Evolutionary conservation across 2,888 invertebrate genomes (phyloP).

Genomic region (Tineola bisselliella): DNA sequence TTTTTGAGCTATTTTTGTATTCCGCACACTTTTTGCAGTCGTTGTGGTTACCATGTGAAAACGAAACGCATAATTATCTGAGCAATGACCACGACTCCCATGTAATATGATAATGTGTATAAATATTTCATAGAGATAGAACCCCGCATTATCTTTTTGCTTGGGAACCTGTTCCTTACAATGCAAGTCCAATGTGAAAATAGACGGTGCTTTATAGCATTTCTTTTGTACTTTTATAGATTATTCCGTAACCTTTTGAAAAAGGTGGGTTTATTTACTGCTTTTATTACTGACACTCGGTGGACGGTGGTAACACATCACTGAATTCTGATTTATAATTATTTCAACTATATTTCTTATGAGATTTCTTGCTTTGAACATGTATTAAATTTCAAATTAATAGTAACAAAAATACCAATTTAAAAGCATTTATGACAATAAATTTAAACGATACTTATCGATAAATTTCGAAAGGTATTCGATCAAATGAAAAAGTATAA

Average conservation of each 20-base stretch:
- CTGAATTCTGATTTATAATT: background rate
- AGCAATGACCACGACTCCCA: conserved; percentile 59
- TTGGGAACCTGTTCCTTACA: conserved; percentile 48
- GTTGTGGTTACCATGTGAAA: conserved; percentile 50
- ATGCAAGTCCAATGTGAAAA: conserved; percentile 42
- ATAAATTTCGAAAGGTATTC: too few species aligned
- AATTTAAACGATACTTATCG: too few species aligned
- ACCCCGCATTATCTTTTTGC: conserved; percentile 56
- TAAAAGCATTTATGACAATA: too few species aligned
- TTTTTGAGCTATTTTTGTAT: conserved; percentile 19
- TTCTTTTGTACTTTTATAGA: conserved; percentile 13
- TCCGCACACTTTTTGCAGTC: conserved; percentile 17
- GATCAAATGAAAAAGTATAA: too few species aligned
- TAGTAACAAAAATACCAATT: too few species aligned
- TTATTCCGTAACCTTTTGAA: conserved; percentile 10
- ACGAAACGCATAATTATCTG: conserved; percentile 61
- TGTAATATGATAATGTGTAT: conserved; percentile 67
- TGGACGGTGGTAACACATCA: background rate
- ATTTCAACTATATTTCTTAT: background rate
- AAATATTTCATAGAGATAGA: conserved; percentile 58
- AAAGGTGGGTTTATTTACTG: conserved; percentile 9
- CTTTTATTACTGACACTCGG: background rate
- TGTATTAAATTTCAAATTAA: too few species aligned
- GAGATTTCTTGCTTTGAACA: background rate
- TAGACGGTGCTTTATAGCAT: conserved; percentile 19